Evolutionary conservation across 2,797 vertebrate species (phyloP).

Genomic region (Geotrypetes seraphini): DNA sequence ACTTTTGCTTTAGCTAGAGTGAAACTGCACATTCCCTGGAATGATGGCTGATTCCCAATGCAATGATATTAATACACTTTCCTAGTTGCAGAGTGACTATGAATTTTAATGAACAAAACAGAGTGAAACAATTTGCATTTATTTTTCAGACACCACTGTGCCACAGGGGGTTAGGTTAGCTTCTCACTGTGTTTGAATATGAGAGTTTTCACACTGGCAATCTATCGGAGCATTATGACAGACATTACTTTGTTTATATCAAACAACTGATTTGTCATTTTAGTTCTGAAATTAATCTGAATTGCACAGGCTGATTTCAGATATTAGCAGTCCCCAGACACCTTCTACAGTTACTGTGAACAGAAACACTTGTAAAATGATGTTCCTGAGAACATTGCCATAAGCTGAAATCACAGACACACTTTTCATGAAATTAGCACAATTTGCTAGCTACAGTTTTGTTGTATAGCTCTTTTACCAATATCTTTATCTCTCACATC

Average conservation of each 20-base stretch:
- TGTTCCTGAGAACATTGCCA: background rate
- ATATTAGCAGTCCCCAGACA: background rate
- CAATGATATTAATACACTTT: background rate
- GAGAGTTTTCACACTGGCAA: background rate
- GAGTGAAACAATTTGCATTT: too few relatives aligned
- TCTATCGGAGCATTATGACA: background rate
- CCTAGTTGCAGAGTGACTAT: background rate
- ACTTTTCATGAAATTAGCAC: background rate
- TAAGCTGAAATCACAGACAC: background rate
- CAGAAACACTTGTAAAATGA: too few relatives aligned
- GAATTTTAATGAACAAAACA: background rate
- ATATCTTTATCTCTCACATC: background rate
- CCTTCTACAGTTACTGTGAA: background rate
- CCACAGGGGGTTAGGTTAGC: background rate
- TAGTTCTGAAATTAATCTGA: background rate
- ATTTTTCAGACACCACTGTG: background rate
- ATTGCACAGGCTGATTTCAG: background rate
- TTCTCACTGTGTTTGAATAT: background rate
- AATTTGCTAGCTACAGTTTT: background rate
- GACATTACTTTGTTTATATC: background rate
- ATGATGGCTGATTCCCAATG: background rate
- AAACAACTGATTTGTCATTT: background rate
- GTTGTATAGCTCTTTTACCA: background rate
- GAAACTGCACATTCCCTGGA: background rate
- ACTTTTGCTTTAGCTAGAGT: background rate